Evolutionary conservation across 2,797 vertebrate species (phyloP).

Genomic region (Knipowitschia caucasica): DNA sequence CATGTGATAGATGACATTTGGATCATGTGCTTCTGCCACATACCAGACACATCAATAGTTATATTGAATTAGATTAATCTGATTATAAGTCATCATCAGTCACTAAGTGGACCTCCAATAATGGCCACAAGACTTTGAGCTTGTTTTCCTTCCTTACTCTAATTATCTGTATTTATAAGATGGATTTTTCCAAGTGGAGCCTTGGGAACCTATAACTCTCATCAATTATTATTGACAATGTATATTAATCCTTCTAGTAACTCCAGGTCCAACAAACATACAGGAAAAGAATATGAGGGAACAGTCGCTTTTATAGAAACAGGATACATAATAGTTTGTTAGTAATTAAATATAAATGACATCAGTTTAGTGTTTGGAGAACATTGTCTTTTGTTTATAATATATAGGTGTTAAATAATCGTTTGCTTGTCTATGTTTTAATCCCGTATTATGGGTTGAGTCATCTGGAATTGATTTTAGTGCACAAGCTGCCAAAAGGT

Average conservation of each 20-base stretch:
- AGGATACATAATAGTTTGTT: background rate
- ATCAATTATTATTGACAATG: background rate
- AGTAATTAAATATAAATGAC: background rate
- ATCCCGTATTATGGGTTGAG: constrained; percentile 15
- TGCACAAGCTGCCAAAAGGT: constrained; percentile 40
- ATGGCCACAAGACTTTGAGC: constrained; percentile 1
- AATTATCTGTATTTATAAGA: too few relatives aligned
- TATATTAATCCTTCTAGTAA: background rate
- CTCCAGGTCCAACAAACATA: constrained; percentile 5
- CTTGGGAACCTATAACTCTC: background rate
- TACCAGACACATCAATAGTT: constrained; percentile 39
- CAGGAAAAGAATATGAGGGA: background rate
- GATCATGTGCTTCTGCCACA: constrained; percentile 55
- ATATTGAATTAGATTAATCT: constrained; percentile 57
- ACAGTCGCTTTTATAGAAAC: background rate
- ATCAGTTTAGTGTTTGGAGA: background rate
- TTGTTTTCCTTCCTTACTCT: constrained; percentile 1
- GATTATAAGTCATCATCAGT: constrained; percentile 40
- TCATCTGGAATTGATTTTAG: constrained; percentile 58
- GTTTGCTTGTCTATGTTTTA: constrained; percentile 33
- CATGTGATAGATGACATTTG: constrained; percentile 59
- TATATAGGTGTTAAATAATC: constrained; percentile 16
- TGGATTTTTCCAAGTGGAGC: background rate
- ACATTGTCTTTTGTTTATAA: background rate
- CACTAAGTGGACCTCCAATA: constrained; percentile 18